Base-by-base conservation (phyloP, 2,888 invertebrate genomes). In the Caenorhabditis wallacei region DNA sequence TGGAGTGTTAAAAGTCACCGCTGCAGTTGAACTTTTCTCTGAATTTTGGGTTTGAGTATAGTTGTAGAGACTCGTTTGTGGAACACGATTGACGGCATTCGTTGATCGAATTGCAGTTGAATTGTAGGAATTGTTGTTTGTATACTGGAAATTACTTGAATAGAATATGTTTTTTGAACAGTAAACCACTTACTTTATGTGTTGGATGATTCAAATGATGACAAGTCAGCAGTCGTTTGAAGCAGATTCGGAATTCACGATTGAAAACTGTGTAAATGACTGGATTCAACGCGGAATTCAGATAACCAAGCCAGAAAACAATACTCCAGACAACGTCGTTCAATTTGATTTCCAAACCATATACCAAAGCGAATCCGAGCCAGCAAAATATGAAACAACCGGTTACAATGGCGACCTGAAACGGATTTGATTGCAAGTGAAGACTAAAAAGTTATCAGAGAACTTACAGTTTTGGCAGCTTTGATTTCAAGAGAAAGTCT, bases 351-450 rank as follows among this genome's bases (percentile, higher is more conserved):
- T 87, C 84, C 61, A 89, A 75, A 1, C 90, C 90, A 82, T 91
- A 91, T 63, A 90, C 82, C 16, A 98, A 97, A 72, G 93, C 92
- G 94, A 98, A 98, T 0, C 97, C 97, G 75, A 97, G 94, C 98
- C 98, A 98, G 93, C 98, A 98, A 91, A 96, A 94, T 74, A 97
- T 96, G 93, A 98, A 98, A 57, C 97, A 96, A 0, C 98, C 98
- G 3, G 98, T 97, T 85, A 98, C 98, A 86, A 98, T 97, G 82
- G 96, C 91, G 43, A 92, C 90, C 89, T 53, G 87, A 87, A 30
- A 40, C 10, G 11, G 40, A 2, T 13, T 40, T 16, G 5, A 5
- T 40, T 40, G 30, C 30, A 8, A 40, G 40, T 30, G 30, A 30
- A 40, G n/a, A 40, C 16, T 8, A 5, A 16, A 87, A 87, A 57